Percentiles rank a stretch among this genome's conserved stretches.
These are phyloP conservation scores for Orientallactaga sibirica DNA, from an alignment of 2,797 vertebrate genomes.

Conservation along the genomic window DNA sequence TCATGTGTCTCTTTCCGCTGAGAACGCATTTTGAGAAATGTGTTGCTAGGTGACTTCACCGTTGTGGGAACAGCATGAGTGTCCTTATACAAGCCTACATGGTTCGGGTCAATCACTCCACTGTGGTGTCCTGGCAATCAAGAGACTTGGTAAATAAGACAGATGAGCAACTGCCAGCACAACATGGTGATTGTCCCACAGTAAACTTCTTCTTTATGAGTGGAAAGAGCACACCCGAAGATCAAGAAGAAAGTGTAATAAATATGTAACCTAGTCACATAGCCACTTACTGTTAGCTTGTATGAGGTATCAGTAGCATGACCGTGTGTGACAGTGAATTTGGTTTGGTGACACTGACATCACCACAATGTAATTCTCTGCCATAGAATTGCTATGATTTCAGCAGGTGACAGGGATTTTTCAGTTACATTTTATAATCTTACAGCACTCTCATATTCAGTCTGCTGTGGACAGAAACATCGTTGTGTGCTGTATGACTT, in stretches of 20 bases:
- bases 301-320: neutral
- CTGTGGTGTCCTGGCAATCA: neutral
- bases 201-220: neutral
- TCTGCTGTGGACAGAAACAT: neutral
- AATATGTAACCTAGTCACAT: neutral
- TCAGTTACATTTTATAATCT: neutral
- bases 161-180: neutral
- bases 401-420: neutral
- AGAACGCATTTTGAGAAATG: neutral
- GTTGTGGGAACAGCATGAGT: neutral
- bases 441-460: neutral
- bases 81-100: neutral
- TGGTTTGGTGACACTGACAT: neutral
- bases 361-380: neutral
- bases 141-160: neutral
- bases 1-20: neutral
- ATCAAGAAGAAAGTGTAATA: neutral
- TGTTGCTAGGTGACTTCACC: neutral
- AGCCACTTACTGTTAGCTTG: neutral
- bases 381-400: neutral
- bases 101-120: neutral
- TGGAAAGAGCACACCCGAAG: neutral
- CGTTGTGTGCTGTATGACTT: neutral
- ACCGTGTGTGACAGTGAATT: neutral
- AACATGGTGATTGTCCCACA: neutral